Evolutionary conservation across 1,140 invertebrate genomes (phyloP).

Genomic region (Apis cerana): DNA sequence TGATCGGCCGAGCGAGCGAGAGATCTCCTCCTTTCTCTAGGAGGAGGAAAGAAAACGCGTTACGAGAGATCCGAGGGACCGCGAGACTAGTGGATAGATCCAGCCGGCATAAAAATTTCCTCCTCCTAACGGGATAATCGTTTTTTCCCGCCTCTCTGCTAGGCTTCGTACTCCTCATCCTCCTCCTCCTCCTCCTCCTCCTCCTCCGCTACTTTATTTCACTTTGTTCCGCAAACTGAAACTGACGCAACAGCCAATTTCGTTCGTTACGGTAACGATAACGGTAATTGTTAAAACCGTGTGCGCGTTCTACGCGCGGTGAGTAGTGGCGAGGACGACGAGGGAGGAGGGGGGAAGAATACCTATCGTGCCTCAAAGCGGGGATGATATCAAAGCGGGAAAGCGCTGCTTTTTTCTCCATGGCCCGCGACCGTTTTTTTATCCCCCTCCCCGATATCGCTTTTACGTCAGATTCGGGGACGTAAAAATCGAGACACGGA

Average conservation of each 20-base stretch:
- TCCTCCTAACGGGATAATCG: conserved; percentile 39
- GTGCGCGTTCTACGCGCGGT: conserved; percentile 34
- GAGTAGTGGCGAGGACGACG: background rate
- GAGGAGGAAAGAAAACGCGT: background rate
- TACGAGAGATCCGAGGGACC: background rate
- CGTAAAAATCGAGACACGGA: background rate
- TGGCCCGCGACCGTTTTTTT: no score
- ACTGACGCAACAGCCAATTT: conserved; percentile 69
- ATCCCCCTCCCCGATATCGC: background rate
- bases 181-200: background rate
- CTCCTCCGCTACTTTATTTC: background rate
- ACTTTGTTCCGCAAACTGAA: conserved; percentile 56
- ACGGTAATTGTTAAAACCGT: conserved; percentile 66
- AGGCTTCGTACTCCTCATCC: background rate
- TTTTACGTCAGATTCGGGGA: background rate
- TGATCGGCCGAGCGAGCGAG: background rate
- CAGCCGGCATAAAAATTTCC: conserved; percentile 25
- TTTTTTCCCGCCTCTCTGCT: conserved; percentile 1
- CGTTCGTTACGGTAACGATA: conserved; percentile 68
- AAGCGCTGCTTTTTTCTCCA: background rate
- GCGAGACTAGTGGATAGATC: background rate
- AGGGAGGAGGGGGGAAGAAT: fast-evolving
- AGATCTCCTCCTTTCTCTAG: background rate
- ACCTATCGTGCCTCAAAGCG: background rate
- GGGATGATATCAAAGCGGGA: background rate